These are phyloP conservation scores for Aphidius ervi DNA, from an alignment of 1,140 invertebrate genomes.

Conservation along the genomic window DNA sequence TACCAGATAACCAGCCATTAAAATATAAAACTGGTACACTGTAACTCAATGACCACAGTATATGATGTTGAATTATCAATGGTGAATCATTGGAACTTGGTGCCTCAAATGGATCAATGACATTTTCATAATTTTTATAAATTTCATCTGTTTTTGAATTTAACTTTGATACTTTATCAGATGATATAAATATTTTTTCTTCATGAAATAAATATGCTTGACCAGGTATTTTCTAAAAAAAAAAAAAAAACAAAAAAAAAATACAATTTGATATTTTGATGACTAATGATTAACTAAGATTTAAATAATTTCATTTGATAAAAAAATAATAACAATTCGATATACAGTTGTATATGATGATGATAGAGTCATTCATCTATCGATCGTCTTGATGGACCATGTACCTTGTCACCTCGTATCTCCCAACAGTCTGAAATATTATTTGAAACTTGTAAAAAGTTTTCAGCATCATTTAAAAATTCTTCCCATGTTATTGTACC, in stretches of 20 bases:
- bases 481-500: constrained; percentile 50
- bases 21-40: constrained; percentile 58
- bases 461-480: constrained; percentile 42
- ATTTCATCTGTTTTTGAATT: constrained; percentile 17
- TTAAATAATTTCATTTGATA: too few relatives aligned
- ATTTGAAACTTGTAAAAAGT: constrained; percentile 35
- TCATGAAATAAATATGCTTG: constrained; percentile 40
- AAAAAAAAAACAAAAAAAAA: constrained; percentile 10
- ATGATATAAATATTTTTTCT: constrained; percentile 35
- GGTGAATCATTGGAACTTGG: constrained; percentile 31
- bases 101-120: constrained; percentile 43
- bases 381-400: constrained; percentile 13
- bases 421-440: constrained; percentile 44
- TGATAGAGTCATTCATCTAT: constrained; percentile 21
- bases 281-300: not conserved
- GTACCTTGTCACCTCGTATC: constrained; percentile 44
- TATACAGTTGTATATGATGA: not conserved
- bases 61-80: constrained; percentile 48
- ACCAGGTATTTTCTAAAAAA: constrained; percentile 34
- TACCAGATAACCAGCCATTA: constrained; percentile 52
- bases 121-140: constrained; percentile 9
- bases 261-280: constrained; percentile 5
- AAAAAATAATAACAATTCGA: not conserved
- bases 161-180: constrained; percentile 9
- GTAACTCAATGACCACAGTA: constrained; percentile 58